Percentiles rank a stretch among this genome's conserved stretches.
Conservation (phyloP, 2,797 vertebrate species). For the Syngnathus rostellatus region DNA sequence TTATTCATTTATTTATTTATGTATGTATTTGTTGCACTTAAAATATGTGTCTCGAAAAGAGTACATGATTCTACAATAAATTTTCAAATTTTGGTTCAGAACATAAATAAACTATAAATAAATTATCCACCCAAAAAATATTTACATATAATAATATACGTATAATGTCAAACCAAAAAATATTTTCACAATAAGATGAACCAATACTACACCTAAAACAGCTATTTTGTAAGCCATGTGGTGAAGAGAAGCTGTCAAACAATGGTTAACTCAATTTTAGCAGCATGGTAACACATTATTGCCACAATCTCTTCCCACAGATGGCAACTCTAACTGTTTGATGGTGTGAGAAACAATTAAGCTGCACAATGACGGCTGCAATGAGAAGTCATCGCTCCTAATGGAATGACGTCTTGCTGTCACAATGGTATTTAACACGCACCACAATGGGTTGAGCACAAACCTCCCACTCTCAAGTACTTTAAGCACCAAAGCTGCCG, state of each 20-base stretch:
- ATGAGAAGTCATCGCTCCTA: slow-evolving; percentile 35
- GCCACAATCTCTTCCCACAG: slow-evolving; percentile 29
- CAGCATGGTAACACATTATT: slow-evolving; percentile 34
- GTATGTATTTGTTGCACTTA: slow-evolving; percentile 1
- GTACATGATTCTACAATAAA: no score
- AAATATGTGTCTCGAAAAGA: slow-evolving; percentile 24
- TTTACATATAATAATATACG: no score
- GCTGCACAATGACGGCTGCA: slow-evolving; percentile 30
- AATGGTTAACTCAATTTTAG: slow-evolving; percentile 23
- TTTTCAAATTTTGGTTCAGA: no score
- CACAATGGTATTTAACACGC: slow-evolving; percentile 42
- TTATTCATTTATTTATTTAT: no score
- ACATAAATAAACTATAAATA: no score
- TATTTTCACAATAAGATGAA: no score
- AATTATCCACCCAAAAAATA: no score
- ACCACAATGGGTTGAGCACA: slow-evolving; percentile 10
- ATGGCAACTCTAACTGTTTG: slow-evolving; percentile 35
- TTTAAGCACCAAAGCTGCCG: background rate
- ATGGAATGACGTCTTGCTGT: slow-evolving; percentile 37
- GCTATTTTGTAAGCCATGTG: slow-evolving; percentile 16
- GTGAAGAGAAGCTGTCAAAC: slow-evolving; percentile 26
- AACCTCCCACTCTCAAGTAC: background rate
- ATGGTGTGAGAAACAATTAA: slow-evolving; percentile 49
- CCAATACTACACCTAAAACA: slow-evolving; percentile 6
- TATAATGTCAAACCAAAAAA: no score